Conservation (phyloP, 64 coral and sea anemone genomes). For the Pocillopora damicornis region DNA sequence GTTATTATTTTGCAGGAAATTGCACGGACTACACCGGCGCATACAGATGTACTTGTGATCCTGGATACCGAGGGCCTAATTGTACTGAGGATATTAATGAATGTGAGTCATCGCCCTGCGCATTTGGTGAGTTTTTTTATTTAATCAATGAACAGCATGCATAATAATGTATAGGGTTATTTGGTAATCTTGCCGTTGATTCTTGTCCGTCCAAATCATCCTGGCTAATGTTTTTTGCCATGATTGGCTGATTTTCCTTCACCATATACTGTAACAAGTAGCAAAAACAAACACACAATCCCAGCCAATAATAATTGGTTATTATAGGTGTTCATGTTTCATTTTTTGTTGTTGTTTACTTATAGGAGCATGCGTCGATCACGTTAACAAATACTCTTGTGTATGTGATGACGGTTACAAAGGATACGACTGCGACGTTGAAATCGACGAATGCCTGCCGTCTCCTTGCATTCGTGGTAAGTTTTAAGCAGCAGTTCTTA, state of each 20-base stretch:
- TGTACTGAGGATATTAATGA: slow-evolving; percentile 1
- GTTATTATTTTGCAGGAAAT: background rate
- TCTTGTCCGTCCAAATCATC: too few species aligned
- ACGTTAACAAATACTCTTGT: background rate
- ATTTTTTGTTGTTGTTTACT: background rate
- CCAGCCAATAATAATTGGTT: too few species aligned
- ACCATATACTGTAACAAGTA: too few species aligned
- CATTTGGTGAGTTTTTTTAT: background rate
- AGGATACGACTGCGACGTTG: background rate
- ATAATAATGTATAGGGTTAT: too few species aligned
- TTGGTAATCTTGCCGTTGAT: too few species aligned
- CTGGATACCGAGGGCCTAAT: background rate
- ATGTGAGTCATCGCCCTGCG: slow-evolving; percentile 14
- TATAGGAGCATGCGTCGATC: background rate
- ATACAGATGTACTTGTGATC: background rate
- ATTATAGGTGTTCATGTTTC: too few species aligned
- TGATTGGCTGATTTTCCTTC: too few species aligned
- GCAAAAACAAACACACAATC: too few species aligned
- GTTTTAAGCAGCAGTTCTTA: too few species aligned
- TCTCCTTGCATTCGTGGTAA: background rate
- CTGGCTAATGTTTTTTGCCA: too few species aligned
- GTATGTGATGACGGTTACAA: background rate
- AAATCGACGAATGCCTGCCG: background rate
- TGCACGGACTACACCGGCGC: background rate
- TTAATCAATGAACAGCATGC: too few species aligned